These are phyloP conservation scores for Parazoanthus atlanticus DNA, from an alignment of 92 coral and sea anemone species.

Conservation along the genomic window DNA sequence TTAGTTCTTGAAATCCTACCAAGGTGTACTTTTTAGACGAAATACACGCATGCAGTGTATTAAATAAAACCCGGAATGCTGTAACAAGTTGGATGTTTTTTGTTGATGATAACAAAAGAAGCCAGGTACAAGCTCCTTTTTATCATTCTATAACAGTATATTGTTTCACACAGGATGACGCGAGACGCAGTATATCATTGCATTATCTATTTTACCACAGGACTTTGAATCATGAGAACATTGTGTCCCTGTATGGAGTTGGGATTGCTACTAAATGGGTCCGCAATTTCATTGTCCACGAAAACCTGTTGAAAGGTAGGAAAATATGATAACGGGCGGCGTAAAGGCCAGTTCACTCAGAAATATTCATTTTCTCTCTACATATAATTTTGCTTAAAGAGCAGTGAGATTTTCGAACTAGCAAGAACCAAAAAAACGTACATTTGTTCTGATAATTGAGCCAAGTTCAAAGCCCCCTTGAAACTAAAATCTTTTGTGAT, in stretches of 20 bases:
- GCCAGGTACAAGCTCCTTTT: neutral
- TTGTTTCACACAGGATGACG: neutral
- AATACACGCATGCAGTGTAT: too few species aligned
- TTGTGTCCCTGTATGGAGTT: constrained; percentile 60
- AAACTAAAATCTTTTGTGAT: too few species aligned
- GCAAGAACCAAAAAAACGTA: too few species aligned
- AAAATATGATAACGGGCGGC: neutral
- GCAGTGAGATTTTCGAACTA: too few species aligned
- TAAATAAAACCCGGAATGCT: too few species aligned
- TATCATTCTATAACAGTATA: neutral
- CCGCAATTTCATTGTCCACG: constrained; percentile 69
- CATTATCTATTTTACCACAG: constrained; percentile 22
- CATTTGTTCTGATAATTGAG: too few species aligned
- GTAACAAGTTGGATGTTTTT: too few species aligned
- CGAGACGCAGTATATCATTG: neutral
- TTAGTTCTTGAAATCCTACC: too few species aligned
- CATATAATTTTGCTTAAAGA: too few species aligned
- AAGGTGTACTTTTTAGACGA: too few species aligned
- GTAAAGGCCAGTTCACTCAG: neutral
- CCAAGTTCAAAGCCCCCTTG: too few species aligned
- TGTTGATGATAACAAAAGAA: too few species aligned
- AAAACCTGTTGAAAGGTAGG: constrained; percentile 64
- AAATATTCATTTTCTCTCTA: neutral
- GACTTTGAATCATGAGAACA: constrained; percentile 78
- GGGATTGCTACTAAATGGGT: constrained; percentile 66